Base-by-base conservation (phyloP, 2,888 invertebrate genomes). In the Drosophila antonietae region DNA sequence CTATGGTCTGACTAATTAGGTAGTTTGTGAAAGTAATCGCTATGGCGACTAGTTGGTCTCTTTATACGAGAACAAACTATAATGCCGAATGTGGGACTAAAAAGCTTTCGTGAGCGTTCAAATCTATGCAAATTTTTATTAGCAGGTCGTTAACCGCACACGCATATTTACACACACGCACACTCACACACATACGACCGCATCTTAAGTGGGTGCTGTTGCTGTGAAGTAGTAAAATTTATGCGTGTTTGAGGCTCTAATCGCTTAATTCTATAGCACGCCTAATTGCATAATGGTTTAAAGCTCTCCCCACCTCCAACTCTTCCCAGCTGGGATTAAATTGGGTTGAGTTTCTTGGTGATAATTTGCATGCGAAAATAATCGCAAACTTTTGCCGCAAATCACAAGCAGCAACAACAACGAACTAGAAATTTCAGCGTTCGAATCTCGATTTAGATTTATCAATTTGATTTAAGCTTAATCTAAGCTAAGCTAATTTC, bases 21-120 rank as follows among this genome's bases (percentile, higher is more conserved):
- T 73, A 79, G 72, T 79, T 90, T 87, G 88, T 89, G 88, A 90
- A 90, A 89, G 90, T 89, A 86, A 88, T 90, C 78, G 76, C 49
- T 69, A 57, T 49, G 70, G 49, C 37, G 53, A 60, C 57, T 53
- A 57, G 49, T 57, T 56, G 51, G 62, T 58, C 35, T 49, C 52
- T 46, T 37, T 57, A 41, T 41, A 23, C 46, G 41, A 46, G 33
- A 39, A 39, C 23, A 18, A 39, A 53, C 53, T 35, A 53, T 39
- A 37, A 37, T 53, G 51, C 51, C 35, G 46, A 62, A 18, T 55
- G 52, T 33, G 33, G n/a, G 20, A 20, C 31, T 23, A 46, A n/a
- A 59, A 59, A 31, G 55, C 78, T 78, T 68, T 68, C 66, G 69
- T 74, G 75, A 55, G 64, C 62, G 58, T 80, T 70, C 33, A 55